These are phyloP conservation scores for Denticeps clupeoides DNA, from an alignment of 2,797 vertebrate genomes.

Conservation along the genomic window DNA sequence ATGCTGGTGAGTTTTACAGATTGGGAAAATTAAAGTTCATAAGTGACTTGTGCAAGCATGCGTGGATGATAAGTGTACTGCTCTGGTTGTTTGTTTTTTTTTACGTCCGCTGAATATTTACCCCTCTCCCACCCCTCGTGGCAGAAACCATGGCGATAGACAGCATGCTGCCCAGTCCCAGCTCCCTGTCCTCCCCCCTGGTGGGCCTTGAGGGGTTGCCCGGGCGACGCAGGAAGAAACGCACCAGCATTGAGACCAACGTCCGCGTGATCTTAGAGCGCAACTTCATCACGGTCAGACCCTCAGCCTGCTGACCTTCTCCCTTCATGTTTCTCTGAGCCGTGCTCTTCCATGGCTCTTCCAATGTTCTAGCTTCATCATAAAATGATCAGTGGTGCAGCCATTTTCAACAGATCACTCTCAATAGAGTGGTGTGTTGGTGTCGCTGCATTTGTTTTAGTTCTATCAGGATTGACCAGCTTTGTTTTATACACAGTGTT, in stretches of 20 bases:
- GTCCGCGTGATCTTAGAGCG: constrained; percentile 77
- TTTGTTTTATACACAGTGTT: too few species aligned
- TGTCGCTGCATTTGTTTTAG: too few species aligned
- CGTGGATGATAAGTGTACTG: not conserved
- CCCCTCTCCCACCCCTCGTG: not conserved
- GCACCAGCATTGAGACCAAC: constrained; percentile 88
- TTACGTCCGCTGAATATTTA: not conserved
- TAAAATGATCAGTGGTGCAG: too few species aligned
- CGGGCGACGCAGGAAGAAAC: constrained; percentile 80
- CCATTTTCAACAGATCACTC: too few species aligned
- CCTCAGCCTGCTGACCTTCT: too few species aligned
- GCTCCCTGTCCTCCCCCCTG: constrained; percentile 70
- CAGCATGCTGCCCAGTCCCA: constrained; percentile 77
- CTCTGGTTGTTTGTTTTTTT: not conserved
- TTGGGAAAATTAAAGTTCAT: too few species aligned
- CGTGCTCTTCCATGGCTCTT: too few species aligned
- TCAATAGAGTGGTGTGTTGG: too few species aligned
- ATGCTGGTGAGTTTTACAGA: constrained; percentile 71
- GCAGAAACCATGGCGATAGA: constrained; percentile 81
- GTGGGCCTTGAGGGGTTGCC: constrained; percentile 73
- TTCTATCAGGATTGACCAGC: too few species aligned
- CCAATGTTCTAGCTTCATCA: too few species aligned
- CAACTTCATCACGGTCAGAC: constrained; percentile 71
- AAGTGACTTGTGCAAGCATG: not conserved
- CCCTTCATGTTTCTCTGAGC: too few species aligned